Evolutionary conservation across 1,140 invertebrate species (phyloP), one percentile per base, ranked within the genome.

Genomic region (Lasioglossum baleicum): DNA sequence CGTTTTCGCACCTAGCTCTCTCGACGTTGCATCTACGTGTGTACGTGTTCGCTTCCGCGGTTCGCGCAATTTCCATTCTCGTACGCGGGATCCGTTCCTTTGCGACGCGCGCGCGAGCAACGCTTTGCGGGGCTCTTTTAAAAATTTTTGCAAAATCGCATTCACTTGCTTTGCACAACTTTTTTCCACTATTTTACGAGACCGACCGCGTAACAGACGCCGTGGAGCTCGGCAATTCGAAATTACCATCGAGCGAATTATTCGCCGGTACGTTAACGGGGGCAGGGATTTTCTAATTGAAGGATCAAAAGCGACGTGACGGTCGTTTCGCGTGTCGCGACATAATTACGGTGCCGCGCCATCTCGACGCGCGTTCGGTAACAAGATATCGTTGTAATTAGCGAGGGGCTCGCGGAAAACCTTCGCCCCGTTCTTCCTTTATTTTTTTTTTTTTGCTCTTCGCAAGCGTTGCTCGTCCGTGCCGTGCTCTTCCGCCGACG

Each of bases 41-140:
- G 42, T 11, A 5, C 42, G 10, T 4, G 51, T 53, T 51, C 51
- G n/a, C 26, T 56, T 17, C 56, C 17, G 10, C 69, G n/a, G n/a
- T 60, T 20, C 69, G n/a, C 35, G 48, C 51, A n/a, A 15, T 20
- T n/a, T 58, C n/a, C 7, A 8, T 58, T n/a, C 7, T n/a, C 56
- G 56, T 58, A 7, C 17, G 1, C 56, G 56, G 51, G 15, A 20
- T 53, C 20, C 22, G 11, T 70, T 17, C 17, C 2, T 35, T 44
- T 7, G 42, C 10, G 60, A 69, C 69, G 51, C n/a, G 35, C n/a
- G 35, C 64, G 51, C 64, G 75, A 64, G 75, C 75, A 77, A 77
- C 67, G 67, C n/a, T 17, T 0, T 11, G 13, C 15, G 0, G 51
- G 13, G 8, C 44, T 11, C 44, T 26, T 26, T 26, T 0, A 26